Conservation (phyloP, 2,888 invertebrate genomes). For the Drosophila rubida region DNA sequence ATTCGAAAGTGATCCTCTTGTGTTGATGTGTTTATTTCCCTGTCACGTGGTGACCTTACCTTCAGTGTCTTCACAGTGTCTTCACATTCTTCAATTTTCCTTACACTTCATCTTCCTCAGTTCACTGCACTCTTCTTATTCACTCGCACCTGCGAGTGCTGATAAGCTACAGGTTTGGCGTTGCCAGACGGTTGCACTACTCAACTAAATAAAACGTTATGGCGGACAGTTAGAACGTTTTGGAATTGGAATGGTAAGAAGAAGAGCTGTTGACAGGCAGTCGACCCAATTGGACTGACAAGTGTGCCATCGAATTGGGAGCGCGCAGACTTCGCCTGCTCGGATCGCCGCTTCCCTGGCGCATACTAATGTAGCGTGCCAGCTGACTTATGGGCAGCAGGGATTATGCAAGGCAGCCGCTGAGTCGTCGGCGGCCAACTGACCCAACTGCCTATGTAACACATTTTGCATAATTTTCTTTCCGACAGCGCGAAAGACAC, state of each 20-base stretch:
- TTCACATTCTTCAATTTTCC: too few species aligned
- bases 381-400: constrained; percentile 18
- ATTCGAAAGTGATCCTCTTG: too few species aligned
- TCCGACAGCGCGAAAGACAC: constrained; percentile 58
- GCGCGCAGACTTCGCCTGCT: constrained; percentile 23
- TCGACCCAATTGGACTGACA: constrained; percentile 35
- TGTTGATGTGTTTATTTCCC: too few species aligned
- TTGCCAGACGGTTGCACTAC: too few species aligned
- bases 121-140: background rate
- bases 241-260: too few species aligned
- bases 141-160: too few species aligned
- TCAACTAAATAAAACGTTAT: too few species aligned
- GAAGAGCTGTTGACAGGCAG: background rate
- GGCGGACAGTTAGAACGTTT: too few species aligned
- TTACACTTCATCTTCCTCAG: too few species aligned
- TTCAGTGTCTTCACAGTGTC: too few species aligned
- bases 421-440: constrained; percentile 20
- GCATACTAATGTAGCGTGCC: constrained; percentile 66
- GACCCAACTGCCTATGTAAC: constrained; percentile 70
- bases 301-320: constrained; percentile 60
- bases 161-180: too few species aligned
- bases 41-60: too few species aligned
- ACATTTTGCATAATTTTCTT: constrained; percentile 76
- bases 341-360: constrained; percentile 31
- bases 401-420: constrained; percentile 62